Conservation (phyloP, 92 coral and sea anemone species). For the Pocillopora grandis region DNA sequence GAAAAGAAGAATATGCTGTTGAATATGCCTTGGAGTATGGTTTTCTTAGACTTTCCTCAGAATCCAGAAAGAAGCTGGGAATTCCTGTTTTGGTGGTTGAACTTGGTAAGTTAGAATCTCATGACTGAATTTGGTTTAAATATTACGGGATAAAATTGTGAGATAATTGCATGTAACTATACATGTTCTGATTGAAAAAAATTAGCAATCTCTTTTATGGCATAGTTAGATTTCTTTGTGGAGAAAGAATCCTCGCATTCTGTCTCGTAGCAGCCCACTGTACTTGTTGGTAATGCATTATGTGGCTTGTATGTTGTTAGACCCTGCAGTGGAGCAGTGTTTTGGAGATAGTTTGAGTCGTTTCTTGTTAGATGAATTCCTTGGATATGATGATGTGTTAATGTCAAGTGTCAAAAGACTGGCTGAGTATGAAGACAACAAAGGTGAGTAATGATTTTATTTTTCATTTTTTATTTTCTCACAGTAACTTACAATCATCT, state of each 20-base stretch:
- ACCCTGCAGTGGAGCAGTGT: conserved; percentile 91
- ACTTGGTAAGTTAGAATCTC: conserved; percentile 57
- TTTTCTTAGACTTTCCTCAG: conserved; percentile 82
- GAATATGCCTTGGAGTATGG: conserved; percentile 98
- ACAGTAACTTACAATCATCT: no score
- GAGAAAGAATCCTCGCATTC: no score
- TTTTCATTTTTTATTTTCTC: neutral
- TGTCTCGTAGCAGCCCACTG: no score
- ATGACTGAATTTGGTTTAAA: neutral
- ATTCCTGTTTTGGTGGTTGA: conserved; percentile 89
- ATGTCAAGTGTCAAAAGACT: conserved; percentile 97
- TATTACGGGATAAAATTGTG: neutral
- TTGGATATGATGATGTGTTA: conserved; percentile 97
- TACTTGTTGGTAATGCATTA: no score
- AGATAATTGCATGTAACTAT: neutral
- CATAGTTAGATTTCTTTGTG: no score
- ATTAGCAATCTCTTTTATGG: no score
- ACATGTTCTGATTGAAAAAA: neutral
- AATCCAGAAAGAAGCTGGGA: conserved; percentile 82
- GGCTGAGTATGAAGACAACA: conserved; percentile 96
- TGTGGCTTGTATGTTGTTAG: conserved; percentile 39
- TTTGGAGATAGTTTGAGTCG: conserved; percentile 97
- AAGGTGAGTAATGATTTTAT: conserved; percentile 57
- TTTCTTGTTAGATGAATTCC: conserved; percentile 89
- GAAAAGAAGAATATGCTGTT: conserved; percentile 90